These are phyloP conservation scores for Rhingia campestris DNA, from an alignment of 2,888 invertebrate species.

Conservation along the genomic window DNA sequence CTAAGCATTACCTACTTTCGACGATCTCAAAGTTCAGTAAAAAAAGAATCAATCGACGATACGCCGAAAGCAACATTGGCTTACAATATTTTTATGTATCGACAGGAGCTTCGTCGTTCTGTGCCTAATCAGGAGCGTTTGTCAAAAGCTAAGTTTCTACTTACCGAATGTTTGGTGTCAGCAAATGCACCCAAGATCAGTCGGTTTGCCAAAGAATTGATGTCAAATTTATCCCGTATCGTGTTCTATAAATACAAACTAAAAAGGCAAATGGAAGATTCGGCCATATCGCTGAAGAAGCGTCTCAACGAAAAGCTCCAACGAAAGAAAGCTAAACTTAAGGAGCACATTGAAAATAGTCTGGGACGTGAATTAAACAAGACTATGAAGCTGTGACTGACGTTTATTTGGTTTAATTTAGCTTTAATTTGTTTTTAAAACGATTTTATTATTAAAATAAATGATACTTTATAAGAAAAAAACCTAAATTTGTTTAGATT, in stretches of 20 bases:
- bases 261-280: not conserved
- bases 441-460: too few relatives aligned
- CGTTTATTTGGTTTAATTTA: too few relatives aligned
- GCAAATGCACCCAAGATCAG: not conserved
- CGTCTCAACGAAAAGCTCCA: not conserved
- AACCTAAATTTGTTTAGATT: too few relatives aligned
- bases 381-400: not conserved
- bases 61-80: not conserved
- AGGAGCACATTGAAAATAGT: not conserved
- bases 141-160: not conserved
- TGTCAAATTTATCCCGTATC: not conserved
- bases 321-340: not conserved
- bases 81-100: slow-evolving; percentile 11
- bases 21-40: not conserved
- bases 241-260: slow-evolving; percentile 11
- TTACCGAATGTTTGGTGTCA: slow-evolving; percentile 19
- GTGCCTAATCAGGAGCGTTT: not conserved
- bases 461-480: too few relatives aligned
- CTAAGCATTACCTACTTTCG: not conserved
- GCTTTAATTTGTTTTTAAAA: too few relatives aligned
- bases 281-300: not conserved
- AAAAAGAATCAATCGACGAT: not conserved
- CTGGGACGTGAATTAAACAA: not conserved
- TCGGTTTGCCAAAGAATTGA: slow-evolving; percentile 3
- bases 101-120: not conserved